Evolutionary conservation across 2,888 invertebrate species (phyloP).

Genomic region (Hydroisotoma schaefferi): DNA sequence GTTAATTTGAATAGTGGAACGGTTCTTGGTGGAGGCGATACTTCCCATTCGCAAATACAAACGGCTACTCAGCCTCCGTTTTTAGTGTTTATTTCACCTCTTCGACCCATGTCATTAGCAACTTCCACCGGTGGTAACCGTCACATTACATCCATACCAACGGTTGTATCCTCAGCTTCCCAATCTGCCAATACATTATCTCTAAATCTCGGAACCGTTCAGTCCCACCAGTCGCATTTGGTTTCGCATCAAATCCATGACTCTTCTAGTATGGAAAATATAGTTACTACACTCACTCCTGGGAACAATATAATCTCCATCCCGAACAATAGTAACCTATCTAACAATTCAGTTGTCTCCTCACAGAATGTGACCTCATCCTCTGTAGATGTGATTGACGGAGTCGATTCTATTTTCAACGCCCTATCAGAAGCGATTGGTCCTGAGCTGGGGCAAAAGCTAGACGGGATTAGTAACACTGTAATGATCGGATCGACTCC

Average conservation of each 20-base stretch:
- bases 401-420: slow-evolving; percentile 35
- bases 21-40: slow-evolving; percentile 23
- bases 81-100: slow-evolving; percentile 37
- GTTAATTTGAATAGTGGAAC: slow-evolving; percentile 41
- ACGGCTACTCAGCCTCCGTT: slow-evolving; percentile 29
- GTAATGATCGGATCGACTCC: slow-evolving; percentile 11
- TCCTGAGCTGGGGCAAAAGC: slow-evolving; percentile 33
- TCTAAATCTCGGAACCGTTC: slow-evolving; percentile 26
- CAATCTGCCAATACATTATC: slow-evolving; percentile 13
- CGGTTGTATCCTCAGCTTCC: background rate
- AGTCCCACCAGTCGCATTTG: background rate
- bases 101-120: slow-evolving; percentile 23
- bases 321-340: background rate
- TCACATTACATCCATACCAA: slow-evolving; percentile 3
- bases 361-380: slow-evolving; percentile 12
- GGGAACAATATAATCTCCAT: background rate
- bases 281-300: background rate
- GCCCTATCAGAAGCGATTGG: slow-evolving; percentile 35
- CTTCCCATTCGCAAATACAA: background rate
- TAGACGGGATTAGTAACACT: slow-evolving; percentile 25
- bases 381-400: slow-evolving; percentile 22
- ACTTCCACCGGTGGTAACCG: slow-evolving; percentile 11
- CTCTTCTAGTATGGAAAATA: background rate
- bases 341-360: slow-evolving; percentile 3
- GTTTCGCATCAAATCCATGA: too few relatives aligned